Evolutionary conservation across 2,113 vertebrate genomes (phyloP), one percentile per base, ranked within the genome.

Genomic region (Saccopteryx bilineata): DNA sequence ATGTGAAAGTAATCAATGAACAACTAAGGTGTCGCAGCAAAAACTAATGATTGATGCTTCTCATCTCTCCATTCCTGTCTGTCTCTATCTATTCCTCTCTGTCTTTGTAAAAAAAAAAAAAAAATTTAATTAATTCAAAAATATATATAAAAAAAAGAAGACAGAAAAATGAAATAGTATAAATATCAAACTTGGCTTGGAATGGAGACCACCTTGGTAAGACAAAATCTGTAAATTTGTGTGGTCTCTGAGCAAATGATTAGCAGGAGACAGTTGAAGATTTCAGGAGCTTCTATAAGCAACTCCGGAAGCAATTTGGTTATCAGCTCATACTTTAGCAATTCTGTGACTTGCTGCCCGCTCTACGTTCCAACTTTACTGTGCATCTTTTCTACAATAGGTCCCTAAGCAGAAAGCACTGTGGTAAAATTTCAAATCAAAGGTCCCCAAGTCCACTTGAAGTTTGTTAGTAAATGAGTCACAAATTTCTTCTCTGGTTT

Each of bases 381-480:
- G 26, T 46, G 1, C 54, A 7, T 56, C 15, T 93, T 76, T 90
- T 83, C 48, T 90, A n/a, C n/a, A 9, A 23, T 66, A 90, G 28
- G 56, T 83, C 24, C 76, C 76, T 33, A 82, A 90, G 60, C 76
- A 93, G 76, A 86, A 72, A 84, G 71, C 76, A 87, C n/a, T 75
- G 14, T 56, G 56, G 24, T 72, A 7, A 96, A 81, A 85, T 50
- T 92, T 85, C 63, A 88, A 92, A 93, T 28, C 85, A 56, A 17
- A 75, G 86, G 60, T 78, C 52, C 52, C 46, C 50, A 87, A 95
- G 63, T 92, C 74, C 58, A 95, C 74, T 31, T 83, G 5, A 87
- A 93, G 84, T 39, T 6, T 87, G 71, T 90, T 90, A 92, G 91
- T 86, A 94, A 92, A 95, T 46, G 17, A 96, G 33, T 26, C 68